These are phyloP conservation scores for Agapostemon virescens DNA, from an alignment of 2,888 invertebrate genomes.

Conservation along the genomic window DNA sequence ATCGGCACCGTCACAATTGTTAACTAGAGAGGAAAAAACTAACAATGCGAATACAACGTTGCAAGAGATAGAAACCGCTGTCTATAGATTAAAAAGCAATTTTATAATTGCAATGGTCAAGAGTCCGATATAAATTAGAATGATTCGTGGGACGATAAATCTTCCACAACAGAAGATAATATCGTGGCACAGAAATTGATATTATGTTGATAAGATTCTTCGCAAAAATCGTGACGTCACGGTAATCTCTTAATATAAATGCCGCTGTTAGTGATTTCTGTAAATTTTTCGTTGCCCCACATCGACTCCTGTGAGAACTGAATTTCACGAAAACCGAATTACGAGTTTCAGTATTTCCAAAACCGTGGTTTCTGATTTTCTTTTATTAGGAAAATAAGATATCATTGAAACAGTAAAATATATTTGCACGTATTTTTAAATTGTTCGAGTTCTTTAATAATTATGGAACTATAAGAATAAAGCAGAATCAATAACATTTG, in stretches of 20 bases:
- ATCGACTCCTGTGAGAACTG: background rate
- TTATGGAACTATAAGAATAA: background rate
- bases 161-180: background rate
- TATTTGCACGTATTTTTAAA: too few relatives aligned
- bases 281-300: too few relatives aligned
- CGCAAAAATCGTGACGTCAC: background rate
- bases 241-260: background rate
- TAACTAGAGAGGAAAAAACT: background rate
- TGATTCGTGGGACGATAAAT: constrained; percentile 11
- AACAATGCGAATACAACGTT: background rate
- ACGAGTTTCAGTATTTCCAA: background rate
- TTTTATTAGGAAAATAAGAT: too few relatives aligned
- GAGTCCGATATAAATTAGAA: background rate
- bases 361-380: background rate
- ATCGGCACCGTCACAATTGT: background rate
- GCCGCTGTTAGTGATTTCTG: background rate
- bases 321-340: background rate
- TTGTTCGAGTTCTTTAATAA: too few relatives aligned
- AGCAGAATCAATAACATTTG: background rate
- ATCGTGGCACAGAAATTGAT: background rate
- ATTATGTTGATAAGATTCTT: constrained; percentile 22
- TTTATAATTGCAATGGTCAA: constrained; percentile 1
- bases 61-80: too few relatives aligned
- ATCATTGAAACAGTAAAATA: background rate
- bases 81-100: background rate